phyloP scores from a whole-genome alignment of 1,140 invertebrate genomes.

The Drosophila ogumai region DNA sequence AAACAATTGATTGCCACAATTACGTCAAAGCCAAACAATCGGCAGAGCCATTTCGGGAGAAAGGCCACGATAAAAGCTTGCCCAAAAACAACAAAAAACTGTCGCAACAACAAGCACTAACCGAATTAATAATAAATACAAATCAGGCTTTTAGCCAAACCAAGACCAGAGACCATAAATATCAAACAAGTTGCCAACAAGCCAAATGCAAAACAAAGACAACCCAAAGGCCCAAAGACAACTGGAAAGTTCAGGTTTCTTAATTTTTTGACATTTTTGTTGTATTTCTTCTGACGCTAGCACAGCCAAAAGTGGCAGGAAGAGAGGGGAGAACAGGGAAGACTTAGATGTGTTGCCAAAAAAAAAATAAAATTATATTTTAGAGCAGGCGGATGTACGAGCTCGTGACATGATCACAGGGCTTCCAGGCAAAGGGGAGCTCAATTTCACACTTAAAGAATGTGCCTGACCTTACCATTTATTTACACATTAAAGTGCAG shows the following conservation, averaged over 20 bases:
- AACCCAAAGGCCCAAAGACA: conserved; percentile 38
- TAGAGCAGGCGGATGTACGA: conserved; percentile 35
- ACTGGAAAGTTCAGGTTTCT: conserved; percentile 75
- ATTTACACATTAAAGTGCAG: neutral
- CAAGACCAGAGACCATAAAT: conserved; percentile 75
- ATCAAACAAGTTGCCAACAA: conserved; percentile 68
- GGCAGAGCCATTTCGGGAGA: conserved; percentile 58
- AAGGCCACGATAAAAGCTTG: conserved; percentile 58
- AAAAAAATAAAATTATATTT: conserved; percentile 21
- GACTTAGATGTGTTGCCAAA: conserved; percentile 33
- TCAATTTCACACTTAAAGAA: neutral
- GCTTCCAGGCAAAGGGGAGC: neutral
- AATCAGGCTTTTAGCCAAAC: conserved; percentile 61
- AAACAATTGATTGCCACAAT: conserved; percentile 76
- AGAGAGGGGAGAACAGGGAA: conserved; percentile 25
- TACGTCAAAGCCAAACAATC: conserved; percentile 56
- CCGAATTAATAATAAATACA: conserved; percentile 71
- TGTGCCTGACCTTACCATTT: neutral
- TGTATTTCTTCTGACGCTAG: conserved; percentile 45
- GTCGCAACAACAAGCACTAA: conserved; percentile 47
- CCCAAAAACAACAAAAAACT: conserved; percentile 35
- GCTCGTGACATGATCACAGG: conserved; percentile 20
- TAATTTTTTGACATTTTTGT: conserved; percentile 12
- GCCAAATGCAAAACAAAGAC: conserved; percentile 48
- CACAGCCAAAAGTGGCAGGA: conserved; percentile 9